A percentile compares a stretch with the other conserved stretches of the same genome.
phyloP scores from a whole-genome alignment of 2,888 invertebrate species.

The Tuta absoluta region DNA sequence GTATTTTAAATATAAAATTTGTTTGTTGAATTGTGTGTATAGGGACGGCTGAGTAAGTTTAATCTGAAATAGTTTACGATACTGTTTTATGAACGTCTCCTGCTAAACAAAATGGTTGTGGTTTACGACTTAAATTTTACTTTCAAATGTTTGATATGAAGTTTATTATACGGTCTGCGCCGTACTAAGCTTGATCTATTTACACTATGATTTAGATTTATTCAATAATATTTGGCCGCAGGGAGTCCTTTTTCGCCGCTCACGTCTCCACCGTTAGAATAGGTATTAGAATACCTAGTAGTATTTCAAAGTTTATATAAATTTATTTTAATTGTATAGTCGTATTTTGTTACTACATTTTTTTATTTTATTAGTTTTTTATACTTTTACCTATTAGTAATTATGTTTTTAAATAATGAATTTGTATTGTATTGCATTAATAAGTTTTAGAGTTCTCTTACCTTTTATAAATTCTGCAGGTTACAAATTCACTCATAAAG shows the following conservation, averaged over 20 bases:
- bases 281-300: no score
- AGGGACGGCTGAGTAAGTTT: slow-evolving; percentile 43
- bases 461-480: not conserved
- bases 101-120: slow-evolving; percentile 59
- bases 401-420: no score
- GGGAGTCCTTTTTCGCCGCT: no score
- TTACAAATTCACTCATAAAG: not conserved
- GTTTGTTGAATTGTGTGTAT: slow-evolving; percentile 27
- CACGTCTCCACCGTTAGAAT: no score
- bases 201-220: not conserved
- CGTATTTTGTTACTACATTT: no score
- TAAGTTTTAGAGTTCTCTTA: not conserved
- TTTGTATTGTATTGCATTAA: no score
- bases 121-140: slow-evolving; percentile 41
- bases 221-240: no score
- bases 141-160: slow-evolving; percentile 37
- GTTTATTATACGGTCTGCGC: not conserved
- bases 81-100: slow-evolving; percentile 59
- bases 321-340: no score
- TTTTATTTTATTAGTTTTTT: no score
- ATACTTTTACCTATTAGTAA: no score
- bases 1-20: not conserved
- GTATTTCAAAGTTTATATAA: no score
- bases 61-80: slow-evolving; percentile 70
- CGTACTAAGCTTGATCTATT: not conserved